Evolutionary conservation across 2,888 invertebrate species (phyloP).

Genomic region (Tachina lurida): DNA sequence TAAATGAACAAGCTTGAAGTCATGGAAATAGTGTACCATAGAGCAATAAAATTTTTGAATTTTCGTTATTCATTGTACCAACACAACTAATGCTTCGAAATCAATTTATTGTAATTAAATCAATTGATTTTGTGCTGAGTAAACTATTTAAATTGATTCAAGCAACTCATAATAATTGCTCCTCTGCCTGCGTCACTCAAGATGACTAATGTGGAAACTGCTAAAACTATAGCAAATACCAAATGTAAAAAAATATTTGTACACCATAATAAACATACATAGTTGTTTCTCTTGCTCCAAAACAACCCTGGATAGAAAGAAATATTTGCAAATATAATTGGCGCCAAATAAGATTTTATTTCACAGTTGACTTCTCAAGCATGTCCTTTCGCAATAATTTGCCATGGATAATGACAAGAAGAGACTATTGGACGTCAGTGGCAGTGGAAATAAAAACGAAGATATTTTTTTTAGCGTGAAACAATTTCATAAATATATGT

Average conservation of each 20-base stretch:
- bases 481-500: conserved; percentile 20
- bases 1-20: no score
- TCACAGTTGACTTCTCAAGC: conserved; percentile 55
- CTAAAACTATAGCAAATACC: background rate
- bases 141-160: background rate
- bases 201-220: conserved; percentile 11
- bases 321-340: conserved; percentile 72
- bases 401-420: conserved; percentile 36
- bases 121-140: background rate
- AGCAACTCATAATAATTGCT: background rate
- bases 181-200: conserved; percentile 12
- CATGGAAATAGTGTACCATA: no score
- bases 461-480: conserved; percentile 2
- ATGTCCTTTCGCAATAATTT: conserved; percentile 18
- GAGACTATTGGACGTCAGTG: conserved; percentile 64
- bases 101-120: conserved; percentile 2
- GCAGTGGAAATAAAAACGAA: conserved; percentile 15
- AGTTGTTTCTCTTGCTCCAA: background rate
- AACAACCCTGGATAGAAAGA: background rate
- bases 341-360: conserved; percentile 81
- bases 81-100: background rate
- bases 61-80: no score
- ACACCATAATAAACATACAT: background rate
- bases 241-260: background rate
- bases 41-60: no score